phyloP scores from a whole-genome alignment of 2,797 vertebrate genomes.

The Chiloscyllium punctatum region DNA sequence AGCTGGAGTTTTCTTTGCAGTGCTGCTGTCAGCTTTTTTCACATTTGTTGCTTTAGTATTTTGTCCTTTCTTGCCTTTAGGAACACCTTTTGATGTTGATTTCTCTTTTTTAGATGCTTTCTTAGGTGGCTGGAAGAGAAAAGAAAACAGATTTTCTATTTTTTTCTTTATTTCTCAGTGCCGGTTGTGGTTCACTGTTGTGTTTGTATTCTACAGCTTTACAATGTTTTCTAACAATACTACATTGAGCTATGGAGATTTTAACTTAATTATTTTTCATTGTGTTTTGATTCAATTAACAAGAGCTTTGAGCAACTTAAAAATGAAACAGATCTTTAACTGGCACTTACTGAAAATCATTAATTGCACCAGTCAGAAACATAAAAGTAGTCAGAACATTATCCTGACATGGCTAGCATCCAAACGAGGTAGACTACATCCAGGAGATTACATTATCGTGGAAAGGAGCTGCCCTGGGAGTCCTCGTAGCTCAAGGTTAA shows the following conservation, averaged over 20 bases:
- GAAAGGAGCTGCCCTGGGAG: too few species aligned
- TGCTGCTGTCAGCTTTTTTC: conserved; percentile 95
- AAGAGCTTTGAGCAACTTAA: neutral
- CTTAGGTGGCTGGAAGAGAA: conserved; percentile 62
- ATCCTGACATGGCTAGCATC: neutral
- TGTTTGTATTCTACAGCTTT: neutral
- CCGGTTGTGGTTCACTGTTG: neutral
- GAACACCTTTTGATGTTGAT: conserved; percentile 52
- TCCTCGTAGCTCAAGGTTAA: too few species aligned
- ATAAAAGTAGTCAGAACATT: neutral
- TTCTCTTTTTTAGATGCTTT: conserved; percentile 63
- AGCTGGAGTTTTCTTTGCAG: conserved; percentile 59
- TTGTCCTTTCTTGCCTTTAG: conserved; percentile 66
- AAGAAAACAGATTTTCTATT: conserved; percentile 35
- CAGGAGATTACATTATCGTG: neutral
- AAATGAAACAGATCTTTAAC: neutral
- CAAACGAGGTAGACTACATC: neutral
- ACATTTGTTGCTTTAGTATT: conserved; percentile 68
- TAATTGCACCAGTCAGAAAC: neutral
- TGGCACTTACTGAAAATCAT: neutral
- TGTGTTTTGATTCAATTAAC: neutral
- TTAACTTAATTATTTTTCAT: neutral
- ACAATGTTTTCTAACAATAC: neutral
- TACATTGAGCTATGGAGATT: neutral
- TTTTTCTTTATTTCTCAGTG: neutral